Conservation (phyloP, 2,888 invertebrate genomes). For the Limnephilus auricula region DNA sequence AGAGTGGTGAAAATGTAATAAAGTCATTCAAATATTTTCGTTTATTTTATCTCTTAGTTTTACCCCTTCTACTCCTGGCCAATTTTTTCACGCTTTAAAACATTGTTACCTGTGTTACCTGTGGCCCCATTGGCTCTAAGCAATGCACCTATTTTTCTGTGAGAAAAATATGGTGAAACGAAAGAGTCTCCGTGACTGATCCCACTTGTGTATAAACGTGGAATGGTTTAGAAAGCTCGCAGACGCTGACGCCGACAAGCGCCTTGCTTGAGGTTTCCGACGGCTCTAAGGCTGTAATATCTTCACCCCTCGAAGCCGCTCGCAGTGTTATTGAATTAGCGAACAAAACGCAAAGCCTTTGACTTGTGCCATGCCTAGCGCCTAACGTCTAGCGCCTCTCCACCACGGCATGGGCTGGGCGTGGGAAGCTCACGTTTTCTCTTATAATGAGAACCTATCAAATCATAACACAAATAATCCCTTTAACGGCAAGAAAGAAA, state of each 20-base stretch:
- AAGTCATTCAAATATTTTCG: too few relatives aligned
- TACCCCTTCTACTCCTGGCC: too few relatives aligned
- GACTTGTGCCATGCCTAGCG: constrained; percentile 33
- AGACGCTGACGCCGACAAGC: not conserved
- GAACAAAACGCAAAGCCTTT: constrained; percentile 32
- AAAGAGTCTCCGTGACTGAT: not conserved
- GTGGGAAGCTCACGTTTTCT: constrained; percentile 2
- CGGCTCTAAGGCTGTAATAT: not conserved
- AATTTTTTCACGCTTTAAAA: too few relatives aligned
- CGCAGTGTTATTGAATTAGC: constrained; percentile 40
- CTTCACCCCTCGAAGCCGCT: constrained; percentile 34
- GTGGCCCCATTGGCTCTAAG: too few relatives aligned
- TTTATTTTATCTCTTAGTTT: too few relatives aligned
- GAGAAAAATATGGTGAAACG: not conserved
- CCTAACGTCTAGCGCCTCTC: not conserved
- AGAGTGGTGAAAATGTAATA: too few relatives aligned
- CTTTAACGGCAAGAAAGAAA: not conserved
- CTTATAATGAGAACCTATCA: constrained; percentile 25
- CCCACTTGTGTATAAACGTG: not conserved
- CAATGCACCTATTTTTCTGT: not conserved
- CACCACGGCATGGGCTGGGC: not conserved
- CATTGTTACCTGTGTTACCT: too few relatives aligned
- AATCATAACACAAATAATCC: not conserved
- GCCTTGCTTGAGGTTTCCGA: constrained; percentile 3
- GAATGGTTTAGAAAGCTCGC: not conserved